Conservation (phyloP, 2,797 vertebrate species). For the Australoheros facetus region DNA sequence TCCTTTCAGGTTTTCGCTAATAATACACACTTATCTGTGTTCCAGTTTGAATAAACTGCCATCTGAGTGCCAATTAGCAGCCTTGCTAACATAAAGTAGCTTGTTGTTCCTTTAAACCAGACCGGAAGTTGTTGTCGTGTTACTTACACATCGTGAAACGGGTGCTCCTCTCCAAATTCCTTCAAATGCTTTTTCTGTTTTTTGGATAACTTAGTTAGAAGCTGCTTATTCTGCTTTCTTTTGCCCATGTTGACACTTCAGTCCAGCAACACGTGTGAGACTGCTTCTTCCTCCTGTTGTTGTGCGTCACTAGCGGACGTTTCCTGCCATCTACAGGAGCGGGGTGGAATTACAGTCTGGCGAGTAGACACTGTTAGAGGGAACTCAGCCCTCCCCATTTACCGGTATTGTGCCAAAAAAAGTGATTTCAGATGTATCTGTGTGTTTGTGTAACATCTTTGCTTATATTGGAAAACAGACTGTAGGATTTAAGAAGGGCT, state of each 20-base stretch:
- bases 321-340: slow-evolving; percentile 24
- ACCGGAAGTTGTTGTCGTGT: fast-evolving
- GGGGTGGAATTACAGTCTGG: slow-evolving; percentile 17
- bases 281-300: background rate
- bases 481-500: too few relatives aligned
- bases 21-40: background rate
- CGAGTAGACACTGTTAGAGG: background rate
- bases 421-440: too few relatives aligned
- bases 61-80: slow-evolving; percentile 3
- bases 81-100: slow-evolving; percentile 7
- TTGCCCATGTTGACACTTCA: slow-evolving; percentile 86
- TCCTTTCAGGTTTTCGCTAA: background rate
- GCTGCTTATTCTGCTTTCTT: slow-evolving; percentile 72
- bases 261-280: slow-evolving; percentile 39
- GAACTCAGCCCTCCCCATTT: too few relatives aligned
- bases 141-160: slow-evolving; percentile 88
- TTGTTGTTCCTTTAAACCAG: background rate
- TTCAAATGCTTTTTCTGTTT: slow-evolving; percentile 93
- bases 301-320: fast-evolving
- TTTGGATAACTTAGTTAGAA: slow-evolving; percentile 83
- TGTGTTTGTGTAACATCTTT: too few relatives aligned
- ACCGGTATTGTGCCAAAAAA: too few relatives aligned
- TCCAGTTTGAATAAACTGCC: background rate
- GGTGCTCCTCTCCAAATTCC: slow-evolving; percentile 95
- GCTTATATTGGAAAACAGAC: too few relatives aligned